Conservation (phyloP, 2,888 invertebrate species). For the Eilema sororculum region DNA sequence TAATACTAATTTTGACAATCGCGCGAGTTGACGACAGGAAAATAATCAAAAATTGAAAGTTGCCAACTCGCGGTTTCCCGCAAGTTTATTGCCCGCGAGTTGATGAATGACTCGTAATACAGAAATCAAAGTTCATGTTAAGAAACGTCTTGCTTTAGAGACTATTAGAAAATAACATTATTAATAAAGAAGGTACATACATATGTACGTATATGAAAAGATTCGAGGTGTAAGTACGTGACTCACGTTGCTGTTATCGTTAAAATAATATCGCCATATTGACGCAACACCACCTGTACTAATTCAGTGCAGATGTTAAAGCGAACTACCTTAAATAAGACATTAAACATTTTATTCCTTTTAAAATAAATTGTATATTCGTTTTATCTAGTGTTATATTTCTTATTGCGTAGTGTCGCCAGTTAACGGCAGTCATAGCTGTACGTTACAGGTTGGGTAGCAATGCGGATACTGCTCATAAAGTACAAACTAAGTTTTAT, state of each 20-base stretch:
- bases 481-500: background rate
- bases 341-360: background rate
- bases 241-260: background rate
- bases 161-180: background rate
- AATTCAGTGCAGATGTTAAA: background rate
- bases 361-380: background rate
- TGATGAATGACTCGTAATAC: too few species aligned
- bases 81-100: too few species aligned
- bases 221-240: background rate
- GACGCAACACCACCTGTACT: slow-evolving; percentile 6
- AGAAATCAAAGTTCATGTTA: background rate
- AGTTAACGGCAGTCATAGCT: too few species aligned
- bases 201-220: background rate
- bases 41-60: too few species aligned
- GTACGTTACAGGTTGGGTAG: background rate
- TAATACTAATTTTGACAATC: too few species aligned
- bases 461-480: background rate
- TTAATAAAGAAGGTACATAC: background rate
- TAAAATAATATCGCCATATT: slow-evolving; percentile 9
- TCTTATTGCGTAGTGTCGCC: background rate
- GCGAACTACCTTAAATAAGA: background rate
- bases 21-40: too few species aligned
- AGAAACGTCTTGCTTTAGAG: background rate
- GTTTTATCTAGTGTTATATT: background rate
- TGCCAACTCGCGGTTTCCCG: too few species aligned